These are phyloP conservation scores for Pteruthius melanotis DNA, from an alignment of 2,113 vertebrate species.

Conservation along the genomic window DNA sequence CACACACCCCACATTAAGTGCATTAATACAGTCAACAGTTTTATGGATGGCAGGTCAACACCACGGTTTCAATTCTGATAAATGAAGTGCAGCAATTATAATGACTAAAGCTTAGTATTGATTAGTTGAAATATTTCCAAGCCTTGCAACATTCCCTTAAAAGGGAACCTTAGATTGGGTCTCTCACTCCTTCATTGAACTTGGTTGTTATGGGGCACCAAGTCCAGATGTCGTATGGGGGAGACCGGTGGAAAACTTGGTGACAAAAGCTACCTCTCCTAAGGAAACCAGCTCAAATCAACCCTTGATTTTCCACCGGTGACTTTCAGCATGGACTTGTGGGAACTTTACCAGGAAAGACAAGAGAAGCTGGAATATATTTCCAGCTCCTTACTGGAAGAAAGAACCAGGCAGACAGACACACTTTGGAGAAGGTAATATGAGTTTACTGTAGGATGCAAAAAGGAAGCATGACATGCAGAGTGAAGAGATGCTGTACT, in stretches of 20 bases:
- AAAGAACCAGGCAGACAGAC: neutral
- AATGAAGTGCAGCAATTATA: neutral
- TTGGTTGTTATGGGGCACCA: neutral
- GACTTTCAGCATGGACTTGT: neutral
- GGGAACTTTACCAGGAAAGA: neutral
- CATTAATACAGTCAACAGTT: neutral
- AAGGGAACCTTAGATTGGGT: neutral
- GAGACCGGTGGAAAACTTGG: neutral
- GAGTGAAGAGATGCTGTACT: fast-evolving
- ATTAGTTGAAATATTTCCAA: constrained; percentile 28
- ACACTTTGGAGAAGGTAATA: neutral
- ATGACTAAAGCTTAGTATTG: neutral
- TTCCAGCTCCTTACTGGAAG: neutral
- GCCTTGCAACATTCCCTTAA: constrained; percentile 16
- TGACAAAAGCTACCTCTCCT: neutral
- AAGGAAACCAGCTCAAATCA: neutral
- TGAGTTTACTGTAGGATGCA: neutral
- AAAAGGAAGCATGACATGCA: neutral
- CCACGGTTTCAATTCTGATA: neutral
- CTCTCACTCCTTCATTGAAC: neutral
- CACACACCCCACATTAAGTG: neutral
- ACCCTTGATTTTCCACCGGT: neutral
- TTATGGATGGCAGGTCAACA: neutral
- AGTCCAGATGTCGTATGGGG: neutral
- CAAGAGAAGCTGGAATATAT: neutral